These are phyloP conservation scores for Sturmia bella DNA, from an alignment of 2,888 invertebrate genomes.

Conservation along the genomic window DNA sequence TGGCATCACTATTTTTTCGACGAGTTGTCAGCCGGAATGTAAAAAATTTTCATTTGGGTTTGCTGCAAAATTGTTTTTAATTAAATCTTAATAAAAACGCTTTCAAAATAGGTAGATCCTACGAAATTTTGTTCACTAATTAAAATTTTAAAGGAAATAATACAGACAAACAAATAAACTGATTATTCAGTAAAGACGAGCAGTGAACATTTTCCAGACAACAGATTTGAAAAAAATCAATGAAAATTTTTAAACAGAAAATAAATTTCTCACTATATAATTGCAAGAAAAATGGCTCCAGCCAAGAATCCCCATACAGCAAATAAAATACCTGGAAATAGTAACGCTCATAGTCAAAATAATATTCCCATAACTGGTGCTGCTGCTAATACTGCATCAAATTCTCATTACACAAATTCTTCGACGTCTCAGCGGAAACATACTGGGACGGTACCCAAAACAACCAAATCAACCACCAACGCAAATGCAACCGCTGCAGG, in stretches of 20 bases:
- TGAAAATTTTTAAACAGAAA: conserved; percentile 45
- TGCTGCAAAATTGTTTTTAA: conserved; percentile 32
- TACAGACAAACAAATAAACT: background rate
- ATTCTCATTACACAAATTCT: conserved; percentile 26
- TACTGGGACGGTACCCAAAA: conserved; percentile 87
- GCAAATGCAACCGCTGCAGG: conserved; percentile 19
- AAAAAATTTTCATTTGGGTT: conserved; percentile 22
- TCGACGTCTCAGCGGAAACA: conserved; percentile 74
- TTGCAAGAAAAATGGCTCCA: conserved; percentile 71
- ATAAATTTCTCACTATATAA: background rate
- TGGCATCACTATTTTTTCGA: conserved; percentile 45
- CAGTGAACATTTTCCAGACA: conserved; percentile 1
- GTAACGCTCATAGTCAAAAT: conserved; percentile 34
- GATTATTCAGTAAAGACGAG: background rate
- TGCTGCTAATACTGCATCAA: conserved; percentile 20
- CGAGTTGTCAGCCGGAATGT: conserved; percentile 47
- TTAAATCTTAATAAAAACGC: conserved; percentile 25
- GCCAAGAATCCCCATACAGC: conserved; percentile 71
- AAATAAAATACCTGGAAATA: conserved; percentile 52
- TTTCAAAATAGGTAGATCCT: conserved; percentile 13
- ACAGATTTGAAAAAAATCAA: conserved; percentile 65
- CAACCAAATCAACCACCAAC: conserved; percentile 55
- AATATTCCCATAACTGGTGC: conserved; percentile 10
- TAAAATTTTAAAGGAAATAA: background rate
- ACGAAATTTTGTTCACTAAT: background rate